Evolutionary conservation across 2,113 vertebrate species (phyloP).

Genomic region (Actinemys pallida): DNA sequence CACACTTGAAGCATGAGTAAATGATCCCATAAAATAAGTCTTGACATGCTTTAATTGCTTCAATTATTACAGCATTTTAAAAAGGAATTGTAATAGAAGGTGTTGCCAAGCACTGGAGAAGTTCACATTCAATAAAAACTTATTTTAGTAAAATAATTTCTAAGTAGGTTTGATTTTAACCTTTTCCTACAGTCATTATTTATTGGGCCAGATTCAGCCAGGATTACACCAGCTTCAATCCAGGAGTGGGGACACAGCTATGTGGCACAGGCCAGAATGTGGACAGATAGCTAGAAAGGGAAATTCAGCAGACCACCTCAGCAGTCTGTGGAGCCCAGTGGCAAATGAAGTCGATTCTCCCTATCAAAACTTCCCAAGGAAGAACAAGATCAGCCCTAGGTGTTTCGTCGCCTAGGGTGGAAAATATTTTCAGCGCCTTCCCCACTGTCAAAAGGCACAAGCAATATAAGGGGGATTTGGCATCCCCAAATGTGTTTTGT

Average conservation of each 20-base stretch:
- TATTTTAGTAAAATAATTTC: not conserved
- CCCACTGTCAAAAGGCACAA: not conserved
- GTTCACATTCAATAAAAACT: slow-evolving; percentile 24
- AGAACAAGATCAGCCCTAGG: not conserved
- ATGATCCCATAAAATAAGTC: slow-evolving; percentile 56
- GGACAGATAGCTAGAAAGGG: fast-evolving
- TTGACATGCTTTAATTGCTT: slow-evolving; percentile 51
- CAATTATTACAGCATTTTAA: slow-evolving; percentile 61
- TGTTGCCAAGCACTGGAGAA: not conserved
- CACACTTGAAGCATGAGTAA: slow-evolving; percentile 38
- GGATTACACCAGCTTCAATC: fast-evolving
- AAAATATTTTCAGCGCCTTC: not conserved
- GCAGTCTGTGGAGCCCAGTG: not conserved
- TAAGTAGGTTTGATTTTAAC: fast-evolving
- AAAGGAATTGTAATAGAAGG: slow-evolving; percentile 25
- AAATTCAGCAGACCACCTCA: fast-evolving
- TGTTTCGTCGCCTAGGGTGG: no score
- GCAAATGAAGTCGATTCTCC: not conserved
- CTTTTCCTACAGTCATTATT: fast-evolving
- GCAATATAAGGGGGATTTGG: not conserved
- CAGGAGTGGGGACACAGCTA: fast-evolving
- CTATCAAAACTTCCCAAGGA: not conserved
- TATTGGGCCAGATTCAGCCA: not conserved
- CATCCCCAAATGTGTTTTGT: not conserved
- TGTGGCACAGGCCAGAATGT: fast-evolving